Base-by-base conservation (phyloP, 2,113 vertebrate species). In the Macroglossus sobrinus region DNA sequence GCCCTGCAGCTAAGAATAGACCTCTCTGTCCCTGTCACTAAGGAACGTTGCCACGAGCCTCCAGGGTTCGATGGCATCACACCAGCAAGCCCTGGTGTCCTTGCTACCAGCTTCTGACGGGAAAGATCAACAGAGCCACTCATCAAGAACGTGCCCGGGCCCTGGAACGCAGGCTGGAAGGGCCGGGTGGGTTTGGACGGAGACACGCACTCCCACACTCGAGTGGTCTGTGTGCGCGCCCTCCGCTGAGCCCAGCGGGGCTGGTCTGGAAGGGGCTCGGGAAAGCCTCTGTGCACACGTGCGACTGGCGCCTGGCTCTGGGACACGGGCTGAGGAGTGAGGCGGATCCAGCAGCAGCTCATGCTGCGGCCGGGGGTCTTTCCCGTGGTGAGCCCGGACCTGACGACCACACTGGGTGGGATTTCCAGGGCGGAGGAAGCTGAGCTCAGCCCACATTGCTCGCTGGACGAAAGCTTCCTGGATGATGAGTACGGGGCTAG, bases 161-260 rank as follows among this genome's bases (percentile, higher is more conserved):
- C 0, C 28, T 55, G 19, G 45, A 64, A 43, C 57, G 61, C 75
- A n/a, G 75, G 45, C 38, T 38, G 15, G 16, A 24, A 69, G 30
- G 50, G 55, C 8, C 66, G 66, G 10, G 8, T 6, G 33, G 24
- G 28, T 1, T 3, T 6, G 4, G 76, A 47, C 3, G 50, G 35
- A 40, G 40, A 63, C n/a, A n/a, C 4, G 19, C 21, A 1, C n/a
- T 16, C n/a, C 30, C 4, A 21, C 21, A 1, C n/a, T 16, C 0
- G 3, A 35, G 38, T 5, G 18, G 38, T 43, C 19, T 2, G 11
- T 4, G 50, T 35, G 38, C 5, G 38, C 18, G 5, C 66, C 59
- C 5, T 14, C 40, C 35, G 50, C 38, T 4, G 53, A 64, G 57
- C 15, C 40, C 59, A 53, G 38, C 11, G 22, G 61, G 30, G 53